phyloP scores from a whole-genome alignment of 2,888 invertebrate genomes.

The Chloromyia formosa region DNA sequence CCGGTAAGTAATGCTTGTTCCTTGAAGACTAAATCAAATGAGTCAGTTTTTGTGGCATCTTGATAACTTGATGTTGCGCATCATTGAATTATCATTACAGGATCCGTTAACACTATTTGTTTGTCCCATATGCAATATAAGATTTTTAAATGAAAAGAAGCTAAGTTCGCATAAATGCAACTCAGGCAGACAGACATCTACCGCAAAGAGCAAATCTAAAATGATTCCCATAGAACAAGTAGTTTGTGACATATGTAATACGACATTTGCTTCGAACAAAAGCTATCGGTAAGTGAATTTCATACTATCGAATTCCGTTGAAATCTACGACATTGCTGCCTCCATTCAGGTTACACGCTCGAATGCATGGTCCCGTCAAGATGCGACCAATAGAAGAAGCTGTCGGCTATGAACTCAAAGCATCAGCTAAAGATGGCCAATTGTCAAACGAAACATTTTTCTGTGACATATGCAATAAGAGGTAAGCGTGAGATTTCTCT shows the following conservation, averaged over 20 bases:
- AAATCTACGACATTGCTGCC: too few species aligned
- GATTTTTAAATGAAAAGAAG: constrained; percentile 67
- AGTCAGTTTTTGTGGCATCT: too few species aligned
- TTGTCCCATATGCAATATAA: constrained; percentile 65
- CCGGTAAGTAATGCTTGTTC: constrained; percentile 53
- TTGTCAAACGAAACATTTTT: constrained; percentile 61
- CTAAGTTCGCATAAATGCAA: constrained; percentile 67
- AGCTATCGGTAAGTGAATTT: constrained; percentile 58
- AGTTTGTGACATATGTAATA: constrained; percentile 64
- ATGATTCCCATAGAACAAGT: not conserved
- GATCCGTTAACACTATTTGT: constrained; percentile 54
- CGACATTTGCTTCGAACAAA: constrained; percentile 74
- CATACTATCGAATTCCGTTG: not conserved
- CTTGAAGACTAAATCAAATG: not conserved
- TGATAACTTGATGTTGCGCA: too few species aligned
- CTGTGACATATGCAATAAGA: constrained; percentile 68
- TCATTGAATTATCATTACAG: too few species aligned
- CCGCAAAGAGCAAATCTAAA: not conserved
- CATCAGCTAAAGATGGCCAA: constrained; percentile 56
- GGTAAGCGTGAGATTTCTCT: constrained; percentile 51
- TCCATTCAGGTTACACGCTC: constrained; percentile 71
- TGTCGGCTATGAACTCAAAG: constrained; percentile 57
- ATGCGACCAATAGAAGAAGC: constrained; percentile 61
- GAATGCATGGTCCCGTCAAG: constrained; percentile 78
- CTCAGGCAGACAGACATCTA: constrained; percentile 57